Conservation (phyloP, 2,113 vertebrate genomes). For the Recurvirostra avosetta region DNA sequence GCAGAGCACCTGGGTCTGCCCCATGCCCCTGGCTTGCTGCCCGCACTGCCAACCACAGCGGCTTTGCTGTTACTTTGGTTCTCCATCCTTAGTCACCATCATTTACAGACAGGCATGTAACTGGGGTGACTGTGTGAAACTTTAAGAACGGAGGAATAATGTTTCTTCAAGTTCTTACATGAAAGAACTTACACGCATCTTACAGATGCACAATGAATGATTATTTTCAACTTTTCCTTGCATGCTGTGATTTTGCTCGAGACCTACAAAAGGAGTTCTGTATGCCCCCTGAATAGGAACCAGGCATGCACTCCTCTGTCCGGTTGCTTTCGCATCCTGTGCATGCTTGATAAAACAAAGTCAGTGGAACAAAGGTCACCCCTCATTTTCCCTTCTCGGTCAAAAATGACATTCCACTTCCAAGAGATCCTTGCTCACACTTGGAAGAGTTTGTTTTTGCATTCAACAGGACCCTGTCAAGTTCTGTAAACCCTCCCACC, state of each 20-base stretch:
- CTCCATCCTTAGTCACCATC: not conserved
- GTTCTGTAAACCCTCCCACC: not conserved
- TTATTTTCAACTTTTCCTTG: not conserved
- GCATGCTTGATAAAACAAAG: not conserved
- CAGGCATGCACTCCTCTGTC: not conserved
- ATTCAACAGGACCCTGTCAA: not conserved
- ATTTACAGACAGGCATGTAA: not conserved
- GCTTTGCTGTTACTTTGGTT: not conserved
- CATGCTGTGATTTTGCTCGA: not conserved
- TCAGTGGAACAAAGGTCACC: not conserved
- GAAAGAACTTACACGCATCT: not conserved
- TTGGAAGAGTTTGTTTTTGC: not conserved
- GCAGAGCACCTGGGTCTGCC: not conserved
- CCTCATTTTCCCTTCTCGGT: not conserved
- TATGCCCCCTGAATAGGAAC: not conserved
- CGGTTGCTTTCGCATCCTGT: not conserved
- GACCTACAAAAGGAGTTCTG: not conserved
- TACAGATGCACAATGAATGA: not conserved
- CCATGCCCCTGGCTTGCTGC: not conserved
- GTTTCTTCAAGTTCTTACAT: not conserved
- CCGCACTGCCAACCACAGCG: not conserved
- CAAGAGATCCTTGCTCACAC: not conserved
- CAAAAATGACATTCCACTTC: not conserved
- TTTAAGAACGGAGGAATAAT: not conserved
- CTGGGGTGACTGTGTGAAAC: not conserved